Evolutionary conservation across 2,888 invertebrate species (phyloP), one percentile per base, ranked within the genome.

Genomic region (Polyommatus icarus): DNA sequence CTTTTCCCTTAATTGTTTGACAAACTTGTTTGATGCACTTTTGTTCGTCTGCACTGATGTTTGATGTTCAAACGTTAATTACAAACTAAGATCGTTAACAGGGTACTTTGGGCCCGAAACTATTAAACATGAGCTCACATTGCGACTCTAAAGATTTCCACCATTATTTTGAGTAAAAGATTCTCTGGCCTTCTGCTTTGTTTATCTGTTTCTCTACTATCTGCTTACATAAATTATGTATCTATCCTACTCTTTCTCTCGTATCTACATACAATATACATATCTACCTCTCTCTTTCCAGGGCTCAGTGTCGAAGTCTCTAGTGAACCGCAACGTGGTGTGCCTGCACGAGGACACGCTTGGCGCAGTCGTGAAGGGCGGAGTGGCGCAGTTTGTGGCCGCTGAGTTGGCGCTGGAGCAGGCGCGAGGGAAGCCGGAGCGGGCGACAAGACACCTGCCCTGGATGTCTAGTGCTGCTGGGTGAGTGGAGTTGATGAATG

Each of bases 351-450:
- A 99, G 89, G 99, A 99, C 89, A 99, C 99, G 0, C 93, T 99
- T 40, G 99, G 99, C 0, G 99, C 99, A 0, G 97, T 98, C 76
- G 95, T 99, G 77, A 99, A 99, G 91, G 98, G 99, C 71, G 99
- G 98, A 36, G 96, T 99, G 73, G 98, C 99, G 0, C 98, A 98
- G 89, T 98, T 97, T 89, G 95, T 99, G 77, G 98, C 99, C 1
- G 93, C 99, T 87, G 99, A 99, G 94, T 97, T 99, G 87, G 98
- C 98, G 0, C 94, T 98, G 78, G 98, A 98, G 78, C 98, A 97
- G 87, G 96, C 95, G 32, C 94, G 98, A 77, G 99, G 99, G 86
- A 97, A 88, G 59, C 86, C 85, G 79, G 90, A 90, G 82, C 80
- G 86, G 5, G 83, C 79, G 18, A 82, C 83, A 1, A 73, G 93